Evolutionary conservation across 2,113 vertebrate genomes (phyloP).

Genomic region (Orycteropus afer): DNA sequence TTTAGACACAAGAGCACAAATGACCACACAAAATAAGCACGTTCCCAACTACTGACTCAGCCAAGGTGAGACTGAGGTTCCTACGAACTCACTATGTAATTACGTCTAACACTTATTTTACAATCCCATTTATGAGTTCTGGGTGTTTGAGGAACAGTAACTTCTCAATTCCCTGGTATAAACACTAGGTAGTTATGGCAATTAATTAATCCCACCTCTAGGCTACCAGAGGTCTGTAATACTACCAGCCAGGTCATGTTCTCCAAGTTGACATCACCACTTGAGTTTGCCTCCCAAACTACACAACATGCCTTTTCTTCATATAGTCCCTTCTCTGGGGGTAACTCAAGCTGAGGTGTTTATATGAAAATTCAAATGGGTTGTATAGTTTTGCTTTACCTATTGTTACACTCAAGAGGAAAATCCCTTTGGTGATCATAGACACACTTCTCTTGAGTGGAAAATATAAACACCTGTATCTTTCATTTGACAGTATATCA

Average conservation of each 20-base stretch:
- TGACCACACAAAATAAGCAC: background rate
- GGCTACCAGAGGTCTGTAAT: background rate
- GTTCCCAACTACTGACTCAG: background rate
- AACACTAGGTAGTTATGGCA: conserved; percentile 6
- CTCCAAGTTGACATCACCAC: background rate
- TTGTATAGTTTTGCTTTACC: background rate
- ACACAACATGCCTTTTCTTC: background rate
- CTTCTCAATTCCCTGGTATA: conserved; percentile 52
- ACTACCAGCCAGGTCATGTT: background rate
- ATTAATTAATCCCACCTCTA: conserved; percentile 35
- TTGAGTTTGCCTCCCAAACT: background rate
- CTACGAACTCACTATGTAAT: conserved; percentile 57
- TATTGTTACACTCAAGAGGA: background rate
- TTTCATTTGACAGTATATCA: background rate
- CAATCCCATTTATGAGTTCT: conserved; percentile 59
- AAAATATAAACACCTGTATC: background rate
- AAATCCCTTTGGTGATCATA: background rate
- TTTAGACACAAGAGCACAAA: background rate
- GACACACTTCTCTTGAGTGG: background rate
- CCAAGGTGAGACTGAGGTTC: background rate
- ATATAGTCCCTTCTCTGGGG: background rate
- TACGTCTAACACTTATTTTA: conserved; percentile 58
- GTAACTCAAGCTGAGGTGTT: background rate
- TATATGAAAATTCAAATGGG: background rate
- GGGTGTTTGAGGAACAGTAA: conserved; percentile 61